A percentile compares a stretch with the other conserved stretches of the same genome.
phyloP scores from a whole-genome alignment of 2,888 invertebrate species.

The Isotomurus palustris region DNA sequence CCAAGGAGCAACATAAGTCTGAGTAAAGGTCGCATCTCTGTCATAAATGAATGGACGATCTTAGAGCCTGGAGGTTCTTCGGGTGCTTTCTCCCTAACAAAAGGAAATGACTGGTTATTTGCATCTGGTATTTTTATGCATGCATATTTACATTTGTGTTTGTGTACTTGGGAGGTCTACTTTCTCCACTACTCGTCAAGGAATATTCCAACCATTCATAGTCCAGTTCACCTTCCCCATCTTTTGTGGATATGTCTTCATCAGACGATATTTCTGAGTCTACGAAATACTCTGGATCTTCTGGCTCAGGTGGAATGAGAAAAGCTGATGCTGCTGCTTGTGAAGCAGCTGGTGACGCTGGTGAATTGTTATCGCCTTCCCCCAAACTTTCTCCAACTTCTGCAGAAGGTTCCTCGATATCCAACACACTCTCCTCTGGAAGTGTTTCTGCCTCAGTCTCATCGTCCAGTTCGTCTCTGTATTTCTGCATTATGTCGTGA shows the following conservation, averaged over 20 bases:
- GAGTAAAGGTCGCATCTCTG: too few relatives aligned
- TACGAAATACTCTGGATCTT: background rate
- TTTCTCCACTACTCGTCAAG: background rate
- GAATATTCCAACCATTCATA: background rate
- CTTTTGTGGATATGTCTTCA: background rate
- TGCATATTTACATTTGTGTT: too few relatives aligned
- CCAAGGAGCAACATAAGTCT: background rate
- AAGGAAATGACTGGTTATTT: too few relatives aligned
- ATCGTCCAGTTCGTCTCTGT: too few relatives aligned
- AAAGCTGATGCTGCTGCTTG: background rate
- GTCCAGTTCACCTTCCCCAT: background rate
- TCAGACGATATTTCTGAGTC: background rate
- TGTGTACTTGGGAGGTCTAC: background rate
- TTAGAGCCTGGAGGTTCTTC: background rate
- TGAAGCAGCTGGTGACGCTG: background rate
- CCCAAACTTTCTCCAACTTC: too few relatives aligned
- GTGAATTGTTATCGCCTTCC: background rate
- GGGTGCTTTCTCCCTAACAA: too few relatives aligned
- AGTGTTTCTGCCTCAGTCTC: too few relatives aligned
- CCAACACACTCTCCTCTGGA: too few relatives aligned
- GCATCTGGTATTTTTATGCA: too few relatives aligned
- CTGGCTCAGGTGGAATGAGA: background rate
- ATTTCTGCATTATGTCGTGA: too few relatives aligned
- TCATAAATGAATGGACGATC: too few relatives aligned
- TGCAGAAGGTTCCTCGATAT: too few relatives aligned